A percentile compares a stretch with the other conserved stretches of the same genome.
Evolutionary conservation across 2,888 invertebrate genomes (phyloP).

Genomic region (Andrena fulva): DNA sequence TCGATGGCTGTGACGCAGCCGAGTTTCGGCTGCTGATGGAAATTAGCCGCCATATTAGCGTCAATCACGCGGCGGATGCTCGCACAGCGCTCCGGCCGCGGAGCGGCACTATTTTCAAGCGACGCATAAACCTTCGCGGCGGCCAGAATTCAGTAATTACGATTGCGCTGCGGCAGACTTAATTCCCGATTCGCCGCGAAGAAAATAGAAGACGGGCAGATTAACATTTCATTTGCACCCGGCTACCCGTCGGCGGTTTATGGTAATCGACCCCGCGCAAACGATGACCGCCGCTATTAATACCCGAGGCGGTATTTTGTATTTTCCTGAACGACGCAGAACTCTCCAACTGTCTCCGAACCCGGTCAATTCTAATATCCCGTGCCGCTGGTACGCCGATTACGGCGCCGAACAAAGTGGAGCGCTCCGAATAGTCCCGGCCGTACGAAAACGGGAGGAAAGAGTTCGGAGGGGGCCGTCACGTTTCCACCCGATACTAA

Average conservation of each 20-base stretch:
- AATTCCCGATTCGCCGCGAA: neutral
- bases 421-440: slow-evolving; percentile 4
- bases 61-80: slow-evolving; percentile 34
- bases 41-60: slow-evolving; percentile 49
- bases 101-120: slow-evolving; percentile 7
- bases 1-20: slow-evolving; percentile 42
- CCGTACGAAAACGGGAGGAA: slow-evolving; percentile 5
- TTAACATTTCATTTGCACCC: slow-evolving; percentile 42
- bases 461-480: neutral
- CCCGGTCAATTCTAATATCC: neutral
- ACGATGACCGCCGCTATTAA: slow-evolving; percentile 8
- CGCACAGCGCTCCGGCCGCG: neutral
- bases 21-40: slow-evolving; percentile 41
- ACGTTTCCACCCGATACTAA: slow-evolving; percentile 16
- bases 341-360: neutral
- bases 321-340: neutral
- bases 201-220: slow-evolving; percentile 6
- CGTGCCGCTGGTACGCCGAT: neutral
- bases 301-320: neutral
- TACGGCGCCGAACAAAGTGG: neutral
- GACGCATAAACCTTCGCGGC: slow-evolving; percentile 22
- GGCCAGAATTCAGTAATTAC: slow-evolving; percentile 24
- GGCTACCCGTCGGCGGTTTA: neutral
- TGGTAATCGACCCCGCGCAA: neutral
- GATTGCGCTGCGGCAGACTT: neutral